phyloP scores from a whole-genome alignment of 2,888 invertebrate genomes.

The Onchidella celtica region DNA sequence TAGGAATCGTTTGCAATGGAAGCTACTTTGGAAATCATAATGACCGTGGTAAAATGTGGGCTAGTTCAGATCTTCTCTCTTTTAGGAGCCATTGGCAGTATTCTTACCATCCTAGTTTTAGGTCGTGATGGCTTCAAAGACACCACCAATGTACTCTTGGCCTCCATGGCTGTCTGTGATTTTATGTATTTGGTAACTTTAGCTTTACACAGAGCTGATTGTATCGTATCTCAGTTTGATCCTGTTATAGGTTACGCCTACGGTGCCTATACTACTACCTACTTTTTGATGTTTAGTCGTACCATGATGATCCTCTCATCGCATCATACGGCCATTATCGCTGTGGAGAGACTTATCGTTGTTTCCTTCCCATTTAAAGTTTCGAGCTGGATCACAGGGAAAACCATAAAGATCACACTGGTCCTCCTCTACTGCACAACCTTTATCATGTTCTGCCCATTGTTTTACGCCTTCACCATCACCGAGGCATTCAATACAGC shows the following conservation, averaged over 20 bases:
- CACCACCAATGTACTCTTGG: constrained; percentile 8
- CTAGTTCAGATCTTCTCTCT: not conserved
- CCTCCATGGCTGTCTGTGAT: constrained; percentile 23
- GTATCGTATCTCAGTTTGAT: not conserved
- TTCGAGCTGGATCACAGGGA: not conserved
- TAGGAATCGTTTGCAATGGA: too few species aligned
- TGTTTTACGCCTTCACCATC: not conserved
- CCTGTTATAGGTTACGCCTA: not conserved
- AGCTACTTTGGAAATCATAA: not conserved
- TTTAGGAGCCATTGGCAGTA: constrained; percentile 11
- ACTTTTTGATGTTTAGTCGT: not conserved
- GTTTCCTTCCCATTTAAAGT: constrained; percentile 32
- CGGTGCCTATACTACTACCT: not conserved
- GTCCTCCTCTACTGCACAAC: not conserved
- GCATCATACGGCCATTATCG: constrained; percentile 1
- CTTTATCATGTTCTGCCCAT: too few species aligned
- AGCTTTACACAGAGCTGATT: not conserved
- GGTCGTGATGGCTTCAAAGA: not conserved
- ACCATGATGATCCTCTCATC: not conserved
- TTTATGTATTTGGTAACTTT: not conserved
- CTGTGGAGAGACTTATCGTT: constrained; percentile 26
- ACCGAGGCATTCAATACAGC: not conserved
- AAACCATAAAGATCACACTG: not conserved
- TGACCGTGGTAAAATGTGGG: not conserved
- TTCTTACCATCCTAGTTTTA: constrained; percentile 6